Conservation (phyloP, 2,888 invertebrate species). For the Asteroscopus sphinx region DNA sequence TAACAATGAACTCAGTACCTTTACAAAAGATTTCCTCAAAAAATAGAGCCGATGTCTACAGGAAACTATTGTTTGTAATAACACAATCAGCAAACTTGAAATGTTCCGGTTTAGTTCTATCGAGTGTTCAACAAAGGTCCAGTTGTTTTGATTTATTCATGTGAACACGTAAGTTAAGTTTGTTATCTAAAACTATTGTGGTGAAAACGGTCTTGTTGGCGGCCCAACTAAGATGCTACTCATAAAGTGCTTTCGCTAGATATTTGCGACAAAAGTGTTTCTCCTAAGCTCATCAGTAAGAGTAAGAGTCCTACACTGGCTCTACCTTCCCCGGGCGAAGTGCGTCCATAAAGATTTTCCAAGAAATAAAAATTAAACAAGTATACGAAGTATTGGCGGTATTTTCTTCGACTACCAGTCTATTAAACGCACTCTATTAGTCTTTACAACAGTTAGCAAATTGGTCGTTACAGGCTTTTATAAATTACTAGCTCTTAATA, state of each 20-base stretch:
- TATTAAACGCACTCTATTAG: neutral
- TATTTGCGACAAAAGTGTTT: neutral
- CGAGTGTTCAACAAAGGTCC: conserved; percentile 30
- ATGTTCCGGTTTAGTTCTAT: conserved; percentile 13
- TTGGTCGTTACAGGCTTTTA: conserved; percentile 11
- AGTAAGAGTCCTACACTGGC: no score
- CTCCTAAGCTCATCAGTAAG: no score
- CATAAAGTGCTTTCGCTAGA: conserved; percentile 6
- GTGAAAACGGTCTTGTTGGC: conserved; percentile 32
- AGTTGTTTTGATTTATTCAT: conserved; percentile 44
- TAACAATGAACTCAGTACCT: no score
- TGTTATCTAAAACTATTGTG: conserved; percentile 36
- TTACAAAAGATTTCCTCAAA: neutral
- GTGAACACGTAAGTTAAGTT: conserved; percentile 25
- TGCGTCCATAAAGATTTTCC: no score
- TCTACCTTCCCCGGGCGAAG: no score
- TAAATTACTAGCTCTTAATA: conserved; percentile 34
- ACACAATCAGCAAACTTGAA: conserved; percentile 16
- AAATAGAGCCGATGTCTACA: no score
- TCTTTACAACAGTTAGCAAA: conserved; percentile 5
- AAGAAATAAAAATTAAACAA: no score
- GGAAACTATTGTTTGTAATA: conserved; percentile 18
- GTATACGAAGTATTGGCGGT: no score
- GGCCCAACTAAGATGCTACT: conserved; percentile 31
- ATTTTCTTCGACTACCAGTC: no score